Evolutionary conservation across 1,140 invertebrate genomes (phyloP).

Genomic region (Theocolax elegans): DNA sequence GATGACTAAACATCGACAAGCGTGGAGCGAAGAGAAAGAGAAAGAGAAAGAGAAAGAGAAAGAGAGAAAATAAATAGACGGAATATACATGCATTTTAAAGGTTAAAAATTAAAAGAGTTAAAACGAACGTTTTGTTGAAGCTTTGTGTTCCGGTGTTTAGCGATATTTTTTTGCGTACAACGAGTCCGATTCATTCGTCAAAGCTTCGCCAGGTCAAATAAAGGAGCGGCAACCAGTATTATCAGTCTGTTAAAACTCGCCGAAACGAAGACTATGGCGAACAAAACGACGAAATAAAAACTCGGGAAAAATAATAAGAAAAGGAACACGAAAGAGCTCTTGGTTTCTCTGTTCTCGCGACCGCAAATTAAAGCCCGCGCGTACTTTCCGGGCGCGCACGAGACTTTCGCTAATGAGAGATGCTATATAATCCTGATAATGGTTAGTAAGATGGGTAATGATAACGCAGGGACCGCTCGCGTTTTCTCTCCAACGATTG

Average conservation of each 20-base stretch:
- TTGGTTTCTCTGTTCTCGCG: not conserved
- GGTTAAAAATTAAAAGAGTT: no score
- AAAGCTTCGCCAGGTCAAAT: not conserved
- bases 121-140: no score
- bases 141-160: no score
- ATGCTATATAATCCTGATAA: not conserved
- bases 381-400: not conserved
- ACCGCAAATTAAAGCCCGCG: constrained; percentile 21
- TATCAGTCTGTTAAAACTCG: not conserved
- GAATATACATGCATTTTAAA: no score
- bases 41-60: no score
- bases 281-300: no score
- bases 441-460: not conserved
- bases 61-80: no score
- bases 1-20: no score
- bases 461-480: constrained; percentile 13
- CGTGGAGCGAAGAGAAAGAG: no score
- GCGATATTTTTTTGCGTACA: not conserved
- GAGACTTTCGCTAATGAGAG: constrained; percentile 35
- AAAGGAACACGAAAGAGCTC: no score
- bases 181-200: constrained; percentile 11
- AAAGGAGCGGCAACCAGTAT: not conserved
- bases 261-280: no score
- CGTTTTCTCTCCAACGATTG: not conserved
- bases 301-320: no score